Evolutionary conservation across 2,888 invertebrate species (phyloP), one percentile per base, ranked within the genome.

Genomic region (Andrena flavipes): DNA sequence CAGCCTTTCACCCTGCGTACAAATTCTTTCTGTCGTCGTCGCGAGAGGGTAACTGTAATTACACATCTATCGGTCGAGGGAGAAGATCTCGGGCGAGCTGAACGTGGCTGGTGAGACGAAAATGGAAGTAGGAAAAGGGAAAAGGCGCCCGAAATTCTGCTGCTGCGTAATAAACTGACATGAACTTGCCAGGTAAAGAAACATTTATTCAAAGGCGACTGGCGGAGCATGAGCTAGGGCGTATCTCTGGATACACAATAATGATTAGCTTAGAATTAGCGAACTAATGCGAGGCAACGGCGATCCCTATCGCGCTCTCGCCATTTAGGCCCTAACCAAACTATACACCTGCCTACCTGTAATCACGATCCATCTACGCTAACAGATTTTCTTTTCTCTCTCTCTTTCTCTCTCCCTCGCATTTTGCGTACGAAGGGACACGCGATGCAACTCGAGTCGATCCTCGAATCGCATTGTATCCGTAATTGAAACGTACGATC

Each of bases 341-440:
- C 87, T 84, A 85, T 84, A 87, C 92, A 92, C 91, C 92, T 92
- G 92, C 89, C 87, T 86, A 83, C 88, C 86, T 84, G 80, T 72
- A 85, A 85, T 86, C 88, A 80, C 69, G 80, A 86, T 82, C 68
- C 78, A 80, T 86, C 81, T 51, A 80, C 80, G 84, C 82, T 79
- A 87, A 89, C 77, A 85, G 85, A 89, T 85, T 85, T 84, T 84
- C n/a, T n/a, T 10, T 72, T 56, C 49, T 42, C 8, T 51, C 23
- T 33, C 33, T 84, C 81, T 83, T 68, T 81, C 65, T 71, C 42
- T 74, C 76, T 62, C 69, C 10, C 7, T 26, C 6, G 29, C n/a
- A 42, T 16, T 62, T 20, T 2, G 35, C 20, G 54, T 20, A 26
- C 42, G 30, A 71, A 20, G 48, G 13, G 51, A 68, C 75, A 76